These are phyloP conservation scores for Carassius auratus DNA, from an alignment of 2,113 vertebrate species.

Conservation along the genomic window DNA sequence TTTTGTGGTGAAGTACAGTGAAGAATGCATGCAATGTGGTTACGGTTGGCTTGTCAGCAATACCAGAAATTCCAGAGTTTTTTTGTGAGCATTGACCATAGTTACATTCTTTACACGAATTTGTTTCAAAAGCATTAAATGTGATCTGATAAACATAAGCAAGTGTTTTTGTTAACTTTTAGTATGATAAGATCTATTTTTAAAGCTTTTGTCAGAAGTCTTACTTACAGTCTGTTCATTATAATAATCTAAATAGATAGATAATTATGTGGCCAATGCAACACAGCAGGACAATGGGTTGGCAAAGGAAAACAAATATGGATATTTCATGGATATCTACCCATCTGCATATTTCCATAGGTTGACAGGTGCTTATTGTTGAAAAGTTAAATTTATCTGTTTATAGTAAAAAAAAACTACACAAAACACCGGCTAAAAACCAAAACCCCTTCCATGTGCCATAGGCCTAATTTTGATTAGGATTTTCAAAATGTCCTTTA, in stretches of 20 bases:
- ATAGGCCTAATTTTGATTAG: background rate
- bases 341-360: background rate
- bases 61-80: slow-evolving; percentile 68
- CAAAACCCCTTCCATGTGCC: background rate
- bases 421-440: background rate
- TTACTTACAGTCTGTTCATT: background rate
- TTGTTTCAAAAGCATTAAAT: slow-evolving; percentile 5
- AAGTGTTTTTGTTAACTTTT: background rate
- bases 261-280: background rate
- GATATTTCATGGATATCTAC: background rate
- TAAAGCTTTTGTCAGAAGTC: background rate
- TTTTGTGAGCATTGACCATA: slow-evolving; percentile 39
- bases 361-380: background rate
- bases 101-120: slow-evolving; percentile 44
- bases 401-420: background rate
- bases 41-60: slow-evolving; percentile 68
- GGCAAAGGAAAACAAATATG: background rate
- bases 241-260: background rate
- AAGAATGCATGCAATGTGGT: slow-evolving; percentile 75
- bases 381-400: background rate
- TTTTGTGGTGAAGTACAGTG: slow-evolving; percentile 69
- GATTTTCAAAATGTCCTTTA: background rate
- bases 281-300: background rate
- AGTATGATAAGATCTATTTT: background rate
- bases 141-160: background rate